Evolutionary conservation across 2,888 invertebrate genomes (phyloP).

Genomic region (Hirtodrosophila trivittata): DNA sequence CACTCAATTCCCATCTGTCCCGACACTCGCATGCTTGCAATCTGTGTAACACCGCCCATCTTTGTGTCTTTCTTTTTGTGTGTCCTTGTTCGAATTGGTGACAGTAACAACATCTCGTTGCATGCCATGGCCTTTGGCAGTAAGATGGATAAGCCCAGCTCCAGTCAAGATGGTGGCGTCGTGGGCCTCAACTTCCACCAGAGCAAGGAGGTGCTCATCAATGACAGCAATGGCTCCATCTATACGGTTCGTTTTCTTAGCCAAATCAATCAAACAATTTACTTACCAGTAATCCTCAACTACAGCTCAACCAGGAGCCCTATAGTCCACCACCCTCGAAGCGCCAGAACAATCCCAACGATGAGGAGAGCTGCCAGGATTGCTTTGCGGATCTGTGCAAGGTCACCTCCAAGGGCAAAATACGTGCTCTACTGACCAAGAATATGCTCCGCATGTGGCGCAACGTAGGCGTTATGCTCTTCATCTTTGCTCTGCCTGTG

Average conservation of each 20-base stretch:
- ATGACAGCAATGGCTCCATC: conserved; percentile 88
- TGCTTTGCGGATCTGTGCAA: conserved; percentile 79
- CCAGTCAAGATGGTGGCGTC: conserved; percentile 93
- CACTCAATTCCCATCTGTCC: conserved; percentile 39
- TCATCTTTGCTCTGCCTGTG: conserved; percentile 96
- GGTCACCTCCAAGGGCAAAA: conserved; percentile 91
- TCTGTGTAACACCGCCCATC: conserved; percentile 49
- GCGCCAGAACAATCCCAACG: conserved; percentile 73
- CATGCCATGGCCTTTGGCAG: conserved; percentile 92
- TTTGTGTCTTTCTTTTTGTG: conserved; percentile 24
- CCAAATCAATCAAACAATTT: too few species aligned
- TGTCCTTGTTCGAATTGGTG: conserved; percentile 50
- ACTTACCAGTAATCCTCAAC: too few species aligned
- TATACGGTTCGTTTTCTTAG: conserved; percentile 81
- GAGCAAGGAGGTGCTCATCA: conserved; percentile 93
- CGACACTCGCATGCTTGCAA: conserved; percentile 71
- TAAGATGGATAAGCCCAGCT: conserved; percentile 92
- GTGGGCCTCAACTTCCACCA: conserved; percentile 95
- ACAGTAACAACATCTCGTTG: conserved; percentile 91
- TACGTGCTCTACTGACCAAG: conserved; percentile 92
- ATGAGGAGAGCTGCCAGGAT: conserved; percentile 81
- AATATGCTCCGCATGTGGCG: conserved; percentile 96
- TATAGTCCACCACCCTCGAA: conserved; percentile 79
- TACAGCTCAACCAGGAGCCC: conserved; percentile 81
- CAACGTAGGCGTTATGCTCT: conserved; percentile 96